Percentiles rank a stretch among this genome's conserved stretches.
Evolutionary conservation across 1,140 invertebrate species (phyloP).

Genomic region (Babylonia areolata): DNA sequence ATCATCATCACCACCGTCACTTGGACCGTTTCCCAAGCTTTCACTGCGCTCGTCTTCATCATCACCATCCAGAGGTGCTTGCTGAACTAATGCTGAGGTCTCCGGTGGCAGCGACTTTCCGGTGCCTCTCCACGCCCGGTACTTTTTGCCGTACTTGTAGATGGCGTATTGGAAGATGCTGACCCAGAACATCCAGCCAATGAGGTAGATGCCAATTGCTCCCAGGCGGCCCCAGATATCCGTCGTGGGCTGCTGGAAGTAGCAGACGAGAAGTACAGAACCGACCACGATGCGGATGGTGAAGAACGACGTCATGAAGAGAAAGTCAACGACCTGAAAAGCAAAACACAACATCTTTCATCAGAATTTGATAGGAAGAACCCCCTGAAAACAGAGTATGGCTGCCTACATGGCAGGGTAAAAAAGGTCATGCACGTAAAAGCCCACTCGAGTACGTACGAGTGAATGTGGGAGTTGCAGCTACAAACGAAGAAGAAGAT

Average conservation of each 20-base stretch:
- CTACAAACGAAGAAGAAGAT: too few species aligned
- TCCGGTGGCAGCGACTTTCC: neutral
- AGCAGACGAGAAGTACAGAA: constrained; percentile 63
- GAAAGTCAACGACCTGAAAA: constrained; percentile 56
- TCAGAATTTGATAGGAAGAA: too few species aligned
- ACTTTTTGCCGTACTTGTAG: constrained; percentile 64
- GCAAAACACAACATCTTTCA: neutral
- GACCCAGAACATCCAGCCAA: constrained; percentile 72
- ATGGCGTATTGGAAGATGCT: constrained; percentile 68
- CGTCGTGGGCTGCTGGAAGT: constrained; percentile 67
- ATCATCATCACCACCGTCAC: neutral
- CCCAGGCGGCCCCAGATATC: constrained; percentile 66
- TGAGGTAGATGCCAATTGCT: constrained; percentile 62
- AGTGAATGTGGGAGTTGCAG: too few species aligned
- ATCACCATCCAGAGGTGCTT: neutral
- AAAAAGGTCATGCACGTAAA: too few species aligned
- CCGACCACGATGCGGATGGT: constrained; percentile 67
- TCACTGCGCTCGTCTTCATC: neutral
- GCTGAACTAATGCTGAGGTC: neutral
- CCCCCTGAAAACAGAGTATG: too few species aligned
- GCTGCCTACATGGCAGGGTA: too few species aligned
- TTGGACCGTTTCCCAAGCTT: neutral
- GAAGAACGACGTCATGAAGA: constrained; percentile 71
- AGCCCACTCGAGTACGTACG: too few species aligned
- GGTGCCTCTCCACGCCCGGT: neutral